Conservation (phyloP, 2,888 invertebrate species). For the Ashinkailepas kermadecensis region DNA sequence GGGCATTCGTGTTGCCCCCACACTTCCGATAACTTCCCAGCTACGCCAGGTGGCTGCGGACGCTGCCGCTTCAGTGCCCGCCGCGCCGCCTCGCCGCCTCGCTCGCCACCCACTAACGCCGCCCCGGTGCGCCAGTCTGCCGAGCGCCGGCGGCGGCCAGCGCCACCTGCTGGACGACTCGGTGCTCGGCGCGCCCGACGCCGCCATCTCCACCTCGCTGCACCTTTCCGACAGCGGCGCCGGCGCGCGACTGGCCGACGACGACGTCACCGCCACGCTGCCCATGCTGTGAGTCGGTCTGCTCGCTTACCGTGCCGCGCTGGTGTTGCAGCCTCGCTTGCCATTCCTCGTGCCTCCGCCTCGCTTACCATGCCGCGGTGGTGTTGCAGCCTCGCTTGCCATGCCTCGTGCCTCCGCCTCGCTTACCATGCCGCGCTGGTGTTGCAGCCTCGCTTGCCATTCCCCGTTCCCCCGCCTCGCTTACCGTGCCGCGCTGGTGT, state of each 20-base stretch:
- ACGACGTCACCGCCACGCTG: neutral
- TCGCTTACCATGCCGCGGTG: too few species aligned
- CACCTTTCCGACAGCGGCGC: conserved; percentile 5
- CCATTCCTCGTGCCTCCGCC: too few species aligned
- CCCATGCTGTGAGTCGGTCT: conserved; percentile 10
- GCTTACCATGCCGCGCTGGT: too few species aligned
- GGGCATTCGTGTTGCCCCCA: too few species aligned
- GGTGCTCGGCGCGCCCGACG: conserved; percentile 23
- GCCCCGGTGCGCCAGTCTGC: neutral
- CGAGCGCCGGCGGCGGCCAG: neutral
- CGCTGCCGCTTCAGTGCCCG: neutral
- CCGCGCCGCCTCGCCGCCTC: neutral
- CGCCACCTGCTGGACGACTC: conserved; percentile 34
- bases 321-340: too few species aligned
- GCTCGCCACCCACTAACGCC: neutral
- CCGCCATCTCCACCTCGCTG: conserved; percentile 1
- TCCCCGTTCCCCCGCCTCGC: too few species aligned
- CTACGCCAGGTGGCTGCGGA: too few species aligned
- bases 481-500: too few species aligned
- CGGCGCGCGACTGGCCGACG: neutral
- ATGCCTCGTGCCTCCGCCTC: too few species aligned
- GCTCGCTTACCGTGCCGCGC: neutral
- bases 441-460: too few species aligned
- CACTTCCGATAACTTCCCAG: too few species aligned
- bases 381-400: too few species aligned